phyloP scores from a whole-genome alignment of 2,888 invertebrate species.

The Germaria angustata region DNA sequence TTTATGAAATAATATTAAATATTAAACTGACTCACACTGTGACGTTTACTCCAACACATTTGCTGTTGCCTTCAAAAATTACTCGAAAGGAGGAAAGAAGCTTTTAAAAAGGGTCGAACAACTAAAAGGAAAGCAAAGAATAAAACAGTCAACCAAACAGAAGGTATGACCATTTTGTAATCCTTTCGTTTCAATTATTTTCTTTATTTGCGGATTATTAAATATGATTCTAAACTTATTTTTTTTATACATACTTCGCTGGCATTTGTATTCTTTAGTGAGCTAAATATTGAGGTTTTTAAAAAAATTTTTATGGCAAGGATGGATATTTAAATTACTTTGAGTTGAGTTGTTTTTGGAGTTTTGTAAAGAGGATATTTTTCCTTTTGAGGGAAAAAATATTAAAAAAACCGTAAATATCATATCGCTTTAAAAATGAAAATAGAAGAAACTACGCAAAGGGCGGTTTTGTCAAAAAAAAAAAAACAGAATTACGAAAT shows the following conservation, averaged over 20 bases:
- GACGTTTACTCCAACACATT: neutral
- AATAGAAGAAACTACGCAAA: neutral
- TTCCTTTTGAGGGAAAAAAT: neutral
- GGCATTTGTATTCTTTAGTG: neutral
- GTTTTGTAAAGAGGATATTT: constrained; percentile 3
- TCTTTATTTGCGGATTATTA: constrained; percentile 26
- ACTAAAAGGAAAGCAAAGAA: neutral
- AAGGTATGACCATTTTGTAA: constrained; percentile 38
- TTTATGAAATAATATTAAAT: neutral
- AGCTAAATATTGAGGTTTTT: neutral
- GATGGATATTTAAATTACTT: constrained; percentile 28
- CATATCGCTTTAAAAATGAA: neutral
- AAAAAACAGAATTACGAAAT: constrained; percentile 1
- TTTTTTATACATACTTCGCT: neutral
- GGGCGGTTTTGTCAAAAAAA: constrained; percentile 34
- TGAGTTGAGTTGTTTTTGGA: neutral
- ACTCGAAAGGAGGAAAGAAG: neutral
- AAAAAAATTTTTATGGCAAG: neutral
- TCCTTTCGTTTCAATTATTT: constrained; percentile 32
- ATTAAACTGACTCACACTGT: neutral
- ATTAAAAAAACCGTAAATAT: neutral
- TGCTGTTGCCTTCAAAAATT: neutral
- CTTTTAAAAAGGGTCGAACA: neutral
- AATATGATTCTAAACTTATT: constrained; percentile 30
- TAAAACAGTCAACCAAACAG: constrained; percentile 10